Evolutionary conservation across 2,113 vertebrate genomes (phyloP).

Genomic region (Cranoglanis bouderius): DNA sequence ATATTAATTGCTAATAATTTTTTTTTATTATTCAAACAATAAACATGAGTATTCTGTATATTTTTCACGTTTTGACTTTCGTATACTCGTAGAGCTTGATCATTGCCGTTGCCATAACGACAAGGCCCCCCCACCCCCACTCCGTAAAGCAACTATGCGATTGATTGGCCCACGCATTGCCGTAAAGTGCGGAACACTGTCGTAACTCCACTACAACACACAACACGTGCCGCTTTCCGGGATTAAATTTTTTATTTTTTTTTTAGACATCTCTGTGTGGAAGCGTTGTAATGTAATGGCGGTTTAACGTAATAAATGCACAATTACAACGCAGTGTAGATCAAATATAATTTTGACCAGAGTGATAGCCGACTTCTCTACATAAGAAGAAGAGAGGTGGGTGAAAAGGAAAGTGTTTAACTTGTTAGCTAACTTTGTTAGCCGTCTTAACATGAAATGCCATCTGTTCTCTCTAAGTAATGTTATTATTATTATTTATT

Average conservation of each 20-base stretch:
- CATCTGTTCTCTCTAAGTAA: background rate
- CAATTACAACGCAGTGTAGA: background rate
- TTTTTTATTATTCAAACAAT: background rate
- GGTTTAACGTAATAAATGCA: background rate
- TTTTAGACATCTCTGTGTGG: accelerated
- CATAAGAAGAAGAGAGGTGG: background rate
- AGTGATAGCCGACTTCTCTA: background rate
- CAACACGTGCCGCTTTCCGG: background rate
- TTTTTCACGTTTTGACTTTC: background rate
- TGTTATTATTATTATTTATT: background rate
- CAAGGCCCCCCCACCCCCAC: accelerated
- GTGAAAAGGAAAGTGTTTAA: background rate
- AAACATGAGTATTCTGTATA: background rate
- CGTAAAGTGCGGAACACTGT: slow-evolving; percentile 35
- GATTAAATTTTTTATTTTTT: background rate
- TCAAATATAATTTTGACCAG: no score
- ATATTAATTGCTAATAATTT: background rate
- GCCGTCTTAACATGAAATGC: no score
- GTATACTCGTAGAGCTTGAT: background rate
- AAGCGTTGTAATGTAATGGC: background rate
- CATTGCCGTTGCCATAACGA: background rate
- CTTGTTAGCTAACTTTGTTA: background rate
- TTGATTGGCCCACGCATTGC: background rate
- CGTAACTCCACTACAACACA: slow-evolving; percentile 11
- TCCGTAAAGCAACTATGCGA: background rate